Evolutionary conservation across 2,113 vertebrate species (phyloP).

Genomic region (Phasianus colchicus): DNA sequence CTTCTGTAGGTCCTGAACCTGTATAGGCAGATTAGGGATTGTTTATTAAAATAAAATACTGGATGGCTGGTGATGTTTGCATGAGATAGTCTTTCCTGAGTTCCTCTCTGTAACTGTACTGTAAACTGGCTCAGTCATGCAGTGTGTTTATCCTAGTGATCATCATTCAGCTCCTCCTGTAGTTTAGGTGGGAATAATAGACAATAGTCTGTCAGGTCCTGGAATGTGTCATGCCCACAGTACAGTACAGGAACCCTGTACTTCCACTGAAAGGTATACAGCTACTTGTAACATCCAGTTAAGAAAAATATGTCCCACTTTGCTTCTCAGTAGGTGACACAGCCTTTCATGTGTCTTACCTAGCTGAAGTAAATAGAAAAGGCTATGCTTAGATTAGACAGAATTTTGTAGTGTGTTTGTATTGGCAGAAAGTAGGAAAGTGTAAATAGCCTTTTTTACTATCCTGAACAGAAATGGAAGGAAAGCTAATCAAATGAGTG

Average conservation of each 20-base stretch:
- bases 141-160: not conserved
- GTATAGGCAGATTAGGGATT: not conserved
- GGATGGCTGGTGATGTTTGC: not conserved
- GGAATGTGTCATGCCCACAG: not conserved
- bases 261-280: not conserved
- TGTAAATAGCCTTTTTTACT: not conserved
- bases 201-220: not conserved
- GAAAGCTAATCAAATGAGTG: slow-evolving; percentile 1
- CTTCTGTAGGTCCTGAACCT: not conserved
- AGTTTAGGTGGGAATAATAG: not conserved
- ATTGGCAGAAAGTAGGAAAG: not conserved
- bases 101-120: not conserved
- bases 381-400: not conserved
- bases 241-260: not conserved
- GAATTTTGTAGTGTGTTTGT: not conserved
- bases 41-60: not conserved
- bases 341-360: not conserved
- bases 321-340: not conserved
- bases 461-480: not conserved
- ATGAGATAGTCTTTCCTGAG: not conserved
- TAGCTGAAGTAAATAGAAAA: not conserved
- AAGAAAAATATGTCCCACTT: not conserved
- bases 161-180: not conserved
- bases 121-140: not conserved
- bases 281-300: not conserved